Percentiles rank a stretch among this genome's conserved stretches.
phyloP scores from a whole-genome alignment of 2,113 vertebrate species.

The Lontra canadensis region DNA sequence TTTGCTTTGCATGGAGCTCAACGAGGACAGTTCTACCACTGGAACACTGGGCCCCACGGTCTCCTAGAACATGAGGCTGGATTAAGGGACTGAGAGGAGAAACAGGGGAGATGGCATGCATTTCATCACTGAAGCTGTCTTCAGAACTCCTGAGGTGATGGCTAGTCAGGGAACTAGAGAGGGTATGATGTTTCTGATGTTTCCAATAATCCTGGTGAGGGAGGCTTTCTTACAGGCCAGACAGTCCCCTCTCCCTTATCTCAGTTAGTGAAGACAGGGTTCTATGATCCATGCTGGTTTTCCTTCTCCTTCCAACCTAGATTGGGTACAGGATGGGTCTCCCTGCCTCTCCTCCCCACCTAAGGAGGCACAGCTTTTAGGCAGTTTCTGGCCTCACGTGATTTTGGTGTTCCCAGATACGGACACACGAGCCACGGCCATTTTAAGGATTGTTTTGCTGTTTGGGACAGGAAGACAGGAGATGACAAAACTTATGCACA shows the following conservation, averaged over 20 bases:
- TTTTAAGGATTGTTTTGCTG: slow-evolving; percentile 2
- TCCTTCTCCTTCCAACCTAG: not conserved
- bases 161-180: not conserved
- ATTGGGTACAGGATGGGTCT: not conserved
- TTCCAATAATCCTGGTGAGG: not conserved
- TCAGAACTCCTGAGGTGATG: not conserved
- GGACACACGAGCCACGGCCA: not conserved
- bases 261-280: not conserved
- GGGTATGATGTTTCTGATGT: not conserved
- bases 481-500: not conserved
- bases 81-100: not conserved
- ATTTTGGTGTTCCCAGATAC: not conserved
- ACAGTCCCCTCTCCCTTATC: not conserved
- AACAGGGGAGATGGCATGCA: not conserved
- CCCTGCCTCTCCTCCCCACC: not conserved
- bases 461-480: not conserved
- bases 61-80: not conserved
- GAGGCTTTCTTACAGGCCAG: not conserved
- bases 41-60: too few species aligned
- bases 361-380: not conserved
- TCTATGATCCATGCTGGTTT: not conserved
- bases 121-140: not conserved
- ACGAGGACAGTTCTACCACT: not conserved
- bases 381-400: not conserved
- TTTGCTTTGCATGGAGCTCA: not conserved